Evolutionary conservation across 2,113 vertebrate genomes (phyloP).

Genomic region (Phrynocephalus versicolor): DNA sequence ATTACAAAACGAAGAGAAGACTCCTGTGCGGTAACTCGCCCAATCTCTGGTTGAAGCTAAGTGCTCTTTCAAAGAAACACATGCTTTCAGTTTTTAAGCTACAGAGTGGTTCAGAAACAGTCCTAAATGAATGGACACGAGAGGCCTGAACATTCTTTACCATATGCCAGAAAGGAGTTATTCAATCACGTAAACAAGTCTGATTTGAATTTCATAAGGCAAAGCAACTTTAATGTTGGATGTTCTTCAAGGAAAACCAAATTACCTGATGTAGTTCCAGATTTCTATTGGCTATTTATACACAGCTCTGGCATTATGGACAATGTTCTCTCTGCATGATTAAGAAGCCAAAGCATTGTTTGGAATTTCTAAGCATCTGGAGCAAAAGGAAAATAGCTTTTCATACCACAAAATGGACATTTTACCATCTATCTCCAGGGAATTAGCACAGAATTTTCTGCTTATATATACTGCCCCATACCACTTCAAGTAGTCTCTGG

Average conservation of each 20-base stretch:
- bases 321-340: neutral
- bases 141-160: neutral
- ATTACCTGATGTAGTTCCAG: too few relatives aligned
- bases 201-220: neutral
- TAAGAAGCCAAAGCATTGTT: neutral
- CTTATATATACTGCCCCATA: too few relatives aligned
- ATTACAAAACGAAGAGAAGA: too few relatives aligned
- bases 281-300: neutral
- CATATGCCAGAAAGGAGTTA: neutral
- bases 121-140: neutral
- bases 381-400: too few relatives aligned
- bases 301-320: neutral
- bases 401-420: too few relatives aligned
- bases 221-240: too few relatives aligned
- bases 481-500: too few relatives aligned
- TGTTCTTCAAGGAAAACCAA: too few relatives aligned
- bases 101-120: neutral
- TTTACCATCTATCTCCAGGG: too few relatives aligned
- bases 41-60: neutral
- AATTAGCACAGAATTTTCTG: too few relatives aligned
- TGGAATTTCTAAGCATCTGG: neutral
- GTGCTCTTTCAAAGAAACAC: neutral
- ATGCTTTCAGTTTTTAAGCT: neutral
- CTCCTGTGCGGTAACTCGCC: too few relatives aligned
- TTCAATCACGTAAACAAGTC: neutral